Evolutionary conservation across 2,797 vertebrate genomes (phyloP).

Genomic region (Dromococcyx pavoninus): DNA sequence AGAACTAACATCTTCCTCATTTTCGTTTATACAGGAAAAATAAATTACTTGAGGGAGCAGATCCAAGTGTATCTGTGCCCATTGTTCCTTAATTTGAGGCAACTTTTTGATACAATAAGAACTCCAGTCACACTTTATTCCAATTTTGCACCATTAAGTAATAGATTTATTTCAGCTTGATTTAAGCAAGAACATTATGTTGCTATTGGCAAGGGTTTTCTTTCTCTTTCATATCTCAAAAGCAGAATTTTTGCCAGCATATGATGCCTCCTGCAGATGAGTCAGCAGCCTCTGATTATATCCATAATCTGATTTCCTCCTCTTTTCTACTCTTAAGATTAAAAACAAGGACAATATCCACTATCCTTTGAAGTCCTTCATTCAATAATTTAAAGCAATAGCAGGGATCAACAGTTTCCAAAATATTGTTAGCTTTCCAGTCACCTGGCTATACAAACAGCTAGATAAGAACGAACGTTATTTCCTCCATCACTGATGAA

Average conservation of each 20-base stretch:
- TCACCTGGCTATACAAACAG: neutral
- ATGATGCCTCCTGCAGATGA: neutral
- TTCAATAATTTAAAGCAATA: neutral
- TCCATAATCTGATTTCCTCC: neutral
- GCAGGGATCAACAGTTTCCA: neutral
- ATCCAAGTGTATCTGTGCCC: constrained; percentile 41
- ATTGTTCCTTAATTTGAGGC: constrained; percentile 37
- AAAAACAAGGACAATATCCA: neutral
- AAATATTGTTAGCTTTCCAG: neutral
- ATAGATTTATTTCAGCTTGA: constrained; percentile 46
- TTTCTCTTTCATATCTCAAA: neutral
- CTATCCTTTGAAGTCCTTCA: neutral
- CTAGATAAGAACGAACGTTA: neutral
- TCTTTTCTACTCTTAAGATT: neutral
- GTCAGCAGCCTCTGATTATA: neutral
- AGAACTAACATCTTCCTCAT: constrained; percentile 26
- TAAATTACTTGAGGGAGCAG: constrained; percentile 21
- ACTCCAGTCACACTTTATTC: constrained; percentile 18
- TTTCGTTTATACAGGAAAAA: constrained; percentile 14
- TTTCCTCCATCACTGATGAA: constrained; percentile 3
- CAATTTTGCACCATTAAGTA: constrained; percentile 33
- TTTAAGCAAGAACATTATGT: constrained; percentile 40
- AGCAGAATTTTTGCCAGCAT: neutral
- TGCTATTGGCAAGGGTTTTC: neutral
- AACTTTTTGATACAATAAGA: constrained; percentile 20